Base-by-base conservation (phyloP, 1,140 invertebrate species). In the Drosophila micromelanica region DNA sequence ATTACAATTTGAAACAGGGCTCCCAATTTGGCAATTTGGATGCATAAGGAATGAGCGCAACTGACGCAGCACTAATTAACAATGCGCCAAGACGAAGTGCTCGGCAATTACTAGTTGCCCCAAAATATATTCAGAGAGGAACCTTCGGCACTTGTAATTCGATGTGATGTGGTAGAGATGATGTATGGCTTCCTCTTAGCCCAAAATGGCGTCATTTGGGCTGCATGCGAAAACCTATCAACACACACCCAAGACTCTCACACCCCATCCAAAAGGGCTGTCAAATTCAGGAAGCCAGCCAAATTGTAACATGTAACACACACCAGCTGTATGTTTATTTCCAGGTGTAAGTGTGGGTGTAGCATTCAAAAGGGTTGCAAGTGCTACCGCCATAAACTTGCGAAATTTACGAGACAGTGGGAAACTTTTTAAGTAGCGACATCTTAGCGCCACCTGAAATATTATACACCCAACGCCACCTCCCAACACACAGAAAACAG, bases 361-460 rank as follows among this genome's bases (percentile, higher is more conserved):
- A 17, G 46, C 46, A 45, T 45, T 45, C 23, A 42, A 63, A 85
- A 80, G 73, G 76, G 73, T 84, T 82, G 64, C 15, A 23, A 38
- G 20, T 65, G 9, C 32, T 9, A 11, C 48, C 15, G 55, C 71
- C 81, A 80, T 86, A 87, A 86, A 86, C 76, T 76, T 61, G 54
- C 71, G 68, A 73, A 61, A 51, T 87, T 86, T 81, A 86, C 60
- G 82, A 64, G 80, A 81, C 81, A 80, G 54, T 55, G 38, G 38
- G 27, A 62, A 76, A 76, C 32, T 74, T 85, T 85, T 85, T 86
- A 85, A 85, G 80, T 80, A 85, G 80, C 80, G 40, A 61, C 61
- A 56, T 78, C 61, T 68, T 60, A 71, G 62, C 48, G 64, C 61
- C 63, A 69, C 80, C 80, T 82, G 80, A 79, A 79, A 82, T 71